Evolutionary conservation across 2,888 invertebrate genomes (phyloP).

Genomic region (Xestia rhomboidea): DNA sequence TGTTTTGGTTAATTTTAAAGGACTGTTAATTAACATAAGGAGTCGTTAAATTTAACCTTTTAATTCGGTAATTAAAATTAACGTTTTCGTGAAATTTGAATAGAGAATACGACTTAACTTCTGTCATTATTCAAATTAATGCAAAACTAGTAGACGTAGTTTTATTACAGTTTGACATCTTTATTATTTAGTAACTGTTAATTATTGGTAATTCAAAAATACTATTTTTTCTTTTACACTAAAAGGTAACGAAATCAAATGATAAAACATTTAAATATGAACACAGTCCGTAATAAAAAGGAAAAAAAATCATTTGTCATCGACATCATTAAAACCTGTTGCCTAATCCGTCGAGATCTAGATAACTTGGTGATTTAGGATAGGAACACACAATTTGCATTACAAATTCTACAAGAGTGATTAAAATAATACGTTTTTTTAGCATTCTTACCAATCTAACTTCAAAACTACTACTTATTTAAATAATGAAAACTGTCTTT

Average conservation of each 20-base stretch:
- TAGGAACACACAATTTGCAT: constrained; percentile 6
- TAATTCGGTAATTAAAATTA: neutral
- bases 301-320: constrained; percentile 37
- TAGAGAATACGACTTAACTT: neutral
- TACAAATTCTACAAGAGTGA: neutral
- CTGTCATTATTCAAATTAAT: neutral
- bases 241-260: neutral
- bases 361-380: constrained; percentile 21
- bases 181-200: neutral
- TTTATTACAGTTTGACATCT: constrained; percentile 6
- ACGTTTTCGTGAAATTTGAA: neutral
- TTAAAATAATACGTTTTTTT: too few relatives aligned
- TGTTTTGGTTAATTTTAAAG: neutral
- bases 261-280: constrained; percentile 32
- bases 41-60: neutral
- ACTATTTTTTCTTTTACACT: neutral
- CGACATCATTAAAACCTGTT: constrained; percentile 47
- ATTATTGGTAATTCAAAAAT: neutral
- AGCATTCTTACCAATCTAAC: too few relatives aligned
- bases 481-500: too few relatives aligned
- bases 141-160: neutral
- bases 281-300: constrained; percentile 34
- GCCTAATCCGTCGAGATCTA: constrained; percentile 25
- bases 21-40: neutral
- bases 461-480: too few relatives aligned